A percentile compares a stretch with the other conserved stretches of the same genome.
Conservation (phyloP, 2,797 vertebrate species). For the Crocidura indochinensis region DNA sequence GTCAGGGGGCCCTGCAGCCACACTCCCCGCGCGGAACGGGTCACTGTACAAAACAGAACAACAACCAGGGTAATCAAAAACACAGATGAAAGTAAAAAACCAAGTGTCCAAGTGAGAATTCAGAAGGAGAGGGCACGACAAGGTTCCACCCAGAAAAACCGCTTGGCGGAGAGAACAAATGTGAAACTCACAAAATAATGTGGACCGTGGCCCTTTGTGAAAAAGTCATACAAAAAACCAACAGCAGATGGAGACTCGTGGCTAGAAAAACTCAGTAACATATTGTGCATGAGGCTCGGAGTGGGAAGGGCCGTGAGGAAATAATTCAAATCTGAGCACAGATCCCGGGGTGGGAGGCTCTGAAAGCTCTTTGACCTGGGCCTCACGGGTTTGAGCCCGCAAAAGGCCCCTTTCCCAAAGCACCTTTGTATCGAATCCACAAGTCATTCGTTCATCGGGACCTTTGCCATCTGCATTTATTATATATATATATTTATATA, state of each 20-base stretch:
- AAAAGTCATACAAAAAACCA: constrained; percentile 90
- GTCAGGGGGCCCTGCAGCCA: not conserved
- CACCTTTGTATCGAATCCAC: constrained; percentile 84
- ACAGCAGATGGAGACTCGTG: constrained; percentile 88
- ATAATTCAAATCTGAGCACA: too few relatives aligned
- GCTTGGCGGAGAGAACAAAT: constrained; percentile 86
- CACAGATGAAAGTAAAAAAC: not conserved
- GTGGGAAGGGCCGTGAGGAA: too few relatives aligned
- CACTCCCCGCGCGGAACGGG: not conserved
- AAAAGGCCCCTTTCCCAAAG: constrained; percentile 81
- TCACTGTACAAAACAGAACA: not conserved
- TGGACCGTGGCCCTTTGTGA: constrained; percentile 83
- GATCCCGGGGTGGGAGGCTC: too few relatives aligned
- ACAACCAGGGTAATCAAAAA: not conserved
- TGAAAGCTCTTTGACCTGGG: too few relatives aligned
- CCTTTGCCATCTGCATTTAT: constrained; percentile 88
- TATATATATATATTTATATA: constrained; percentile 78
- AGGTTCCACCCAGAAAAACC: constrained; percentile 83
- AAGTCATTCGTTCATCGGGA: constrained; percentile 85
- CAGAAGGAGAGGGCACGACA: constrained; percentile 76
- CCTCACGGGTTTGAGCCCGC: not conserved
- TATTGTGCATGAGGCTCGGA: constrained; percentile 56
- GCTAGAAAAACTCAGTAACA: constrained; percentile 88
- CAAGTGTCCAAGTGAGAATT: constrained; percentile 77
- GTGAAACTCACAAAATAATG: constrained; percentile 88